A percentile compares a stretch with the other conserved stretches of the same genome.
Evolutionary conservation across 2,797 vertebrate species (phyloP).

Genomic region (Galaxias olidus): DNA sequence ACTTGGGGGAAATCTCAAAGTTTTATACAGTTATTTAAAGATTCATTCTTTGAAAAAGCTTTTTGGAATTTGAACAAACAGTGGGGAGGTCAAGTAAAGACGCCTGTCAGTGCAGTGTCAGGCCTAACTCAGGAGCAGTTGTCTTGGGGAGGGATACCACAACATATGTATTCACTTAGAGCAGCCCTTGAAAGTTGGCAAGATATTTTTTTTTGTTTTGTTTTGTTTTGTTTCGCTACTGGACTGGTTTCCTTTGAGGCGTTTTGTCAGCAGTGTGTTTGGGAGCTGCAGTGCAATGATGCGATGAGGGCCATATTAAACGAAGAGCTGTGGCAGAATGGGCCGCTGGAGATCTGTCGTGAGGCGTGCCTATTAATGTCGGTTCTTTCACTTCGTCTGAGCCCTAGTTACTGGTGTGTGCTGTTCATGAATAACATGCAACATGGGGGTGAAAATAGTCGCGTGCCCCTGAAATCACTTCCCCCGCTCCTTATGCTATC

Average conservation of each 20-base stretch:
- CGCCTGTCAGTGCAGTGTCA: constrained; percentile 31
- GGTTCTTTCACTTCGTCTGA: no score
- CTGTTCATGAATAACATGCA: no score
- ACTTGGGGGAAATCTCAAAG: constrained; percentile 56
- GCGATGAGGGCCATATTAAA: constrained; percentile 30
- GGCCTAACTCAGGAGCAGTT: constrained; percentile 41
- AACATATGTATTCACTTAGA: constrained; percentile 50
- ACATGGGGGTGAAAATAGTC: no score
- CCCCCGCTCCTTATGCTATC: no score
- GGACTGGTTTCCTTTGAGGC: constrained; percentile 29
- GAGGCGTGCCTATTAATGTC: no score
- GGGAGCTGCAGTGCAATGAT: constrained; percentile 16
- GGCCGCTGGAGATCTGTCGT: background rate
- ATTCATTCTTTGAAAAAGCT: constrained; percentile 57
- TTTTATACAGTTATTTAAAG: constrained; percentile 66
- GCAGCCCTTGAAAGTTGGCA: constrained; percentile 46
- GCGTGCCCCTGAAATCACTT: no score
- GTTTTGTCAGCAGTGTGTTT: constrained; percentile 39
- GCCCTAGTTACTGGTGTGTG: no score
- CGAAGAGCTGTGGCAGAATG: constrained; percentile 13
- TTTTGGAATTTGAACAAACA: constrained; percentile 17
- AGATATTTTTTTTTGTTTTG: constrained; percentile 32
- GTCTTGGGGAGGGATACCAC: constrained; percentile 41
- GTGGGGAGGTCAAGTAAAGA: constrained; percentile 17
- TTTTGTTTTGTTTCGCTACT: background rate